Evolutionary conservation across 2,797 vertebrate genomes (phyloP), one percentile per base, ranked within the genome.

Genomic region (Leptoclinus maculatus): DNA sequence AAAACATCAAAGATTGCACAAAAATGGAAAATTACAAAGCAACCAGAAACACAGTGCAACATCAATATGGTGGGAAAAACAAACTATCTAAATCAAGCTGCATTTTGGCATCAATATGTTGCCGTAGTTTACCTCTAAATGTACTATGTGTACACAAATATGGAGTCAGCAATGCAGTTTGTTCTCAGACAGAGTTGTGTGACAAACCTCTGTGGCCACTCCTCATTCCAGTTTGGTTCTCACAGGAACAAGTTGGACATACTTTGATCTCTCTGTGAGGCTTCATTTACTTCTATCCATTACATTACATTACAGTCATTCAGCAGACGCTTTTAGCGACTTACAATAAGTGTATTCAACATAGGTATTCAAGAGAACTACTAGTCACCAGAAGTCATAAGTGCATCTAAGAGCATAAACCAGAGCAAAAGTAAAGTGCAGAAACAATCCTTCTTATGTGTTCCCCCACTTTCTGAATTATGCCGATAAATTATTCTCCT

Each of bases 171-270:
- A 51, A 32, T 41, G 23, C 13, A 39, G 14, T 34, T 23, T 69
- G n/a, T 49, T 78, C 62, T 80, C 43, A 73, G 34, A 67, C 38
- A 17, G 27, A 72, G 54, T 56, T 67, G 58, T 84, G 74, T 78
- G 73, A 75, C 71, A 72, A 77, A 64, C 47, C 3, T 81, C 69
- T 85, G 49, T 39, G 4, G 83, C 85, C 90, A 89, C 85, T 90
- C 86, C 86, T 90, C 84, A 88, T 89, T 91, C 84, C 89, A 86
- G 39, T 71, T 76, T 53, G 60, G 36, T 67, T 65, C 68, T 84
- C 70, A 45, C 34, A 34, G 21, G 11, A 73, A 65, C 10, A 17
- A 71, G 34, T 63, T 39, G 66, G 41, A 11, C 16, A 56, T 14
- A 38, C 32, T 69, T 74, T 66, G 78, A 62, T 80, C 66, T 71